Evolutionary conservation across 2,888 invertebrate species (phyloP), one percentile per base, ranked within the genome.

Genomic region (Tolmerus cingulatus): DNA sequence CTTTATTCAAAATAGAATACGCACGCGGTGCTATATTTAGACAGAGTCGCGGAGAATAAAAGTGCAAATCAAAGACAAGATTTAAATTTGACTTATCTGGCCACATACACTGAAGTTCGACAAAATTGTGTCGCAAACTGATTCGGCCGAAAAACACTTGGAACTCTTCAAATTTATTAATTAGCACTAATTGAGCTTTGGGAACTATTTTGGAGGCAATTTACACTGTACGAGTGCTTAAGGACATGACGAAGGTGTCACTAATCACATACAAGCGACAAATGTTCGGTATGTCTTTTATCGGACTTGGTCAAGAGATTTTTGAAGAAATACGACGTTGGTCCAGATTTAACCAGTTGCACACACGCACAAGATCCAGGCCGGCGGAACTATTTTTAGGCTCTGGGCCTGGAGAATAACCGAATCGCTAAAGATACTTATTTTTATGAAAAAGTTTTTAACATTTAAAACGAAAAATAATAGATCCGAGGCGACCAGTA

Each of bases 341-440:
- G 82, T 86, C 77, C 74, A 88, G 74, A 87, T 82, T 57, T 81
- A 87, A 79, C 51, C 74, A 87, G 78, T 82, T 84, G 78, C 86
- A 66, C 86, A 87, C 78, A 86, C 43, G 76, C 76, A 84, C 55
- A 57, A 85, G 66, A 89, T 88, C 89, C 89, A 88, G 89, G 88
- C 89, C 88, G 88, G 87, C 86, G 79, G 84, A 88, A 88, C 89
- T 89, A 89, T 89, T 89, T 89, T 87, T 89, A 89, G 88, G 81
- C 88, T 16, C 55, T 43, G 66, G 86, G 89, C 88, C 88, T 89
- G 89, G 89, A 89, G 89, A 89, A 89, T 55, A 66, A 66, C 66
- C 27, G 55, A 46, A 55, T 55, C 12, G 16, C 27, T 12, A 74
- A 55, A 77, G 27, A 57, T 19, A 57, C 78, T 78, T 85, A 77